Percentiles rank a stretch among this genome's conserved stretches.
Conservation (phyloP, 2,888 invertebrate genomes). For the Eupithecia centaureata region DNA sequence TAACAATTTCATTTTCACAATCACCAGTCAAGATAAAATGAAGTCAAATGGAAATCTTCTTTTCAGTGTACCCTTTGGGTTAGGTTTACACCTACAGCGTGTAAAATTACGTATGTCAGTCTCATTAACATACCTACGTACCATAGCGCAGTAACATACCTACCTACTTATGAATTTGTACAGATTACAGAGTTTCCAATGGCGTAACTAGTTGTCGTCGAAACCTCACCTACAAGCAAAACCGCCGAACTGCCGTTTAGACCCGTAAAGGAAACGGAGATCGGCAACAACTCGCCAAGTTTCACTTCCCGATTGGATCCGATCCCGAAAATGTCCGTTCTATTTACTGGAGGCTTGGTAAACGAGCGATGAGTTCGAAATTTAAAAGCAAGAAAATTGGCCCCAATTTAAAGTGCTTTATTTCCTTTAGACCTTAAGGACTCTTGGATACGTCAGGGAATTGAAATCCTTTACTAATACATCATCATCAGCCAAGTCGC, state of each 20-base stretch:
- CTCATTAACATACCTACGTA: neutral
- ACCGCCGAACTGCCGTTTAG: slow-evolving; percentile 59
- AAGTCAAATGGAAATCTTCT: neutral
- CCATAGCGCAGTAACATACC: too few relatives aligned
- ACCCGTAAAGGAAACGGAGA: slow-evolving; percentile 58
- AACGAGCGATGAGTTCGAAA: slow-evolving; percentile 6
- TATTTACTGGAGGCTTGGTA: slow-evolving; percentile 43
- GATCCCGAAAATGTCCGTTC: slow-evolving; percentile 54
- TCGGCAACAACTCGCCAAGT: slow-evolving; percentile 58
- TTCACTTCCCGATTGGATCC: slow-evolving; percentile 49
- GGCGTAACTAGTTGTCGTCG: slow-evolving; percentile 28
- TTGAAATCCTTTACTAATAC: too few relatives aligned
- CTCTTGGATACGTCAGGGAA: too few relatives aligned
- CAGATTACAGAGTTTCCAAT: neutral
- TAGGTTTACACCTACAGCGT: too few relatives aligned
- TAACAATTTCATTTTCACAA: neutral
- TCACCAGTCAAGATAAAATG: neutral
- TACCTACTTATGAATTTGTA: neutral
- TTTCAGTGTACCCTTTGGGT: neutral
- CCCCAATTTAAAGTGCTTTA: too few relatives aligned
- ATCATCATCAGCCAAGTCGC: too few relatives aligned
- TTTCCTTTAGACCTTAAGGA: too few relatives aligned
- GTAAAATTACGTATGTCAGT: too few relatives aligned
- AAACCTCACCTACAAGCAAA: slow-evolving; percentile 47
- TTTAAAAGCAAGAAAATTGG: neutral